These are phyloP conservation scores for Thamnophis elegans DNA, from an alignment of 2,797 vertebrate species.

Conservation along the genomic window DNA sequence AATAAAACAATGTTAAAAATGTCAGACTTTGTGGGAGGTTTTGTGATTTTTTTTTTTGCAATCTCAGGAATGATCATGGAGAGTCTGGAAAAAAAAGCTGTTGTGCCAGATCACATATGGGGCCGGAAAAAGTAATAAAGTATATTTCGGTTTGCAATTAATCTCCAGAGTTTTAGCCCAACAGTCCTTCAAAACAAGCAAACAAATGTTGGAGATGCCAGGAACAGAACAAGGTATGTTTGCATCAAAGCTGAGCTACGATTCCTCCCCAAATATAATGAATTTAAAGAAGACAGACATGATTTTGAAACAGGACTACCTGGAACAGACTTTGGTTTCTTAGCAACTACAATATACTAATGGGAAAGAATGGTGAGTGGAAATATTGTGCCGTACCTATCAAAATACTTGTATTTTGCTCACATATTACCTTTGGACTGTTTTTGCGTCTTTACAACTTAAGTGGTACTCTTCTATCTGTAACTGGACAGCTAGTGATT, in stretches of 20 bases:
- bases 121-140: not conserved
- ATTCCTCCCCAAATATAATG: not conserved
- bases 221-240: not conserved
- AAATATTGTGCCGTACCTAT: not conserved
- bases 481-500: not conserved
- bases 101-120: not conserved
- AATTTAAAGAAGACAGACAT: not conserved
- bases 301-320: not conserved
- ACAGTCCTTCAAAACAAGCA: not conserved
- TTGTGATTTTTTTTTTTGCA: not conserved
- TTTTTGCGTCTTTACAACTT: not conserved
- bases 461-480: not conserved
- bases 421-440: not conserved
- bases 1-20: not conserved
- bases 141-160: not conserved
- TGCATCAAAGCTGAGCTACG: not conserved
- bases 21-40: not conserved
- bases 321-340: not conserved
- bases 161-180: not conserved
- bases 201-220: not conserved
- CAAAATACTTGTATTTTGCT: not conserved
- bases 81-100: not conserved
- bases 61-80: not conserved
- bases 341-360: constrained; percentile 2
- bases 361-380: not conserved